phyloP scores from a whole-genome alignment of 2,888 invertebrate species.

The Patella depressa region DNA sequence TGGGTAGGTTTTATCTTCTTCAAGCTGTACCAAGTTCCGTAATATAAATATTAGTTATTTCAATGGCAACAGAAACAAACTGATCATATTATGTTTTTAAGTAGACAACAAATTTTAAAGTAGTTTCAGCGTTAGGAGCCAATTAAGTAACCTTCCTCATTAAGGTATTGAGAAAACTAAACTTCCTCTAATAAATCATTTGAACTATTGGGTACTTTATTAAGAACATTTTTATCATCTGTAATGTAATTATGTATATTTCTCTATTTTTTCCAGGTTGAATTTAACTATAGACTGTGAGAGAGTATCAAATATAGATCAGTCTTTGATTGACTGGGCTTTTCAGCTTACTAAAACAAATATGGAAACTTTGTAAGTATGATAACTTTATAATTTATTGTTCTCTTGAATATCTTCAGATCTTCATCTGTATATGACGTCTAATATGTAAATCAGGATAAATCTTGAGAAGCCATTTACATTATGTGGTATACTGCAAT shows the following conservation, averaged over 20 bases:
- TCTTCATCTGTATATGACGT: neutral
- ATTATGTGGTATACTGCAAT: too few relatives aligned
- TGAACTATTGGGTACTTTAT: too few relatives aligned
- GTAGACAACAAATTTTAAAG: too few relatives aligned
- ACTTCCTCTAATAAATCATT: too few relatives aligned
- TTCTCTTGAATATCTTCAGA: neutral
- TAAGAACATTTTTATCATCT: too few relatives aligned
- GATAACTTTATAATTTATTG: neutral
- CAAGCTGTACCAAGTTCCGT: slow-evolving; percentile 26
- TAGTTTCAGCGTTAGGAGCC: too few relatives aligned
- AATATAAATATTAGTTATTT: neutral
- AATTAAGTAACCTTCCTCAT: too few relatives aligned
- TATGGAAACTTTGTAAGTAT: slow-evolving; percentile 82
- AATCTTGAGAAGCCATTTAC: too few relatives aligned
- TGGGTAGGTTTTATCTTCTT: slow-evolving; percentile 61
- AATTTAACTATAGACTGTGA: slow-evolving; percentile 77
- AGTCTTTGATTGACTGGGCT: slow-evolving; percentile 78
- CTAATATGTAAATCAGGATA: too few relatives aligned
- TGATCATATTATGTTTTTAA: too few relatives aligned
- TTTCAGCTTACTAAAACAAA: slow-evolving; percentile 84
- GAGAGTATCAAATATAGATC: slow-evolving; percentile 75
- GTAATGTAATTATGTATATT: neutral
- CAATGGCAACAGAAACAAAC: too few relatives aligned
- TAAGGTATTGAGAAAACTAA: too few relatives aligned
- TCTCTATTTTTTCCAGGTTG: slow-evolving; percentile 68